A percentile compares a stretch with the other conserved stretches of the same genome.
phyloP scores from a whole-genome alignment of 1,140 invertebrate species.

The Drosophila navojoa region DNA sequence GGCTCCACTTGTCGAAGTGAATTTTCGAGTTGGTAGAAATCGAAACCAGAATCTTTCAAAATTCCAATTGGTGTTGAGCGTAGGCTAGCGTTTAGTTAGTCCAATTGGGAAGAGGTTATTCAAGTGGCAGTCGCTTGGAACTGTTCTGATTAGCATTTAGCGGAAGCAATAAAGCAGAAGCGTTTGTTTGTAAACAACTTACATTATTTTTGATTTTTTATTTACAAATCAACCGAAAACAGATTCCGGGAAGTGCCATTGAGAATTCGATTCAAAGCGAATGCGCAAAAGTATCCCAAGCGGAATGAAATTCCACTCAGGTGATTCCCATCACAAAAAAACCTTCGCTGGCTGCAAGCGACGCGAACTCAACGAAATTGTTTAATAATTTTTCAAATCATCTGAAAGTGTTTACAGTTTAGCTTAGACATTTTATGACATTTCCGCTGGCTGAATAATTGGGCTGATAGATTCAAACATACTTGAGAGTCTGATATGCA shows the following conservation, averaged over 20 bases:
- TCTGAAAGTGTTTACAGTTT: background rate
- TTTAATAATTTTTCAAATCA: background rate
- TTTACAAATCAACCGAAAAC: constrained; percentile 36
- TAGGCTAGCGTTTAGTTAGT: background rate
- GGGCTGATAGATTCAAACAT: no score
- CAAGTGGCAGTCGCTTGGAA: constrained; percentile 8
- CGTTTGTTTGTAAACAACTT: constrained; percentile 49
- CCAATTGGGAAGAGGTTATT: background rate
- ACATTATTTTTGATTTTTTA: constrained; percentile 39
- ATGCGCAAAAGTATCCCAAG: constrained; percentile 32
- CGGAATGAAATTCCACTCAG: constrained; percentile 14
- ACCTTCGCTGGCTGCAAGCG: background rate
- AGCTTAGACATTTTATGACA: no score
- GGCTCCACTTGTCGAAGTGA: no score
- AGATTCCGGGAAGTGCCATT: constrained; percentile 28
- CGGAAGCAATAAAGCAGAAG: constrained; percentile 41
- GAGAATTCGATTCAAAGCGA: constrained; percentile 24
- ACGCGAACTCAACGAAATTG: background rate
- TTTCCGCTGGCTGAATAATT: no score
- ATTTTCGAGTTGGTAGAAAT: no score
- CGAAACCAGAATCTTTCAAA: no score
- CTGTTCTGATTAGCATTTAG: constrained; percentile 35
- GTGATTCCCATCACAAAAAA: constrained; percentile 14
- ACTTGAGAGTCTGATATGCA: no score
- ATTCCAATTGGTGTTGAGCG: background rate